Conservation (phyloP, 2,113 vertebrate genomes). For the Nipponia nippon region DNA sequence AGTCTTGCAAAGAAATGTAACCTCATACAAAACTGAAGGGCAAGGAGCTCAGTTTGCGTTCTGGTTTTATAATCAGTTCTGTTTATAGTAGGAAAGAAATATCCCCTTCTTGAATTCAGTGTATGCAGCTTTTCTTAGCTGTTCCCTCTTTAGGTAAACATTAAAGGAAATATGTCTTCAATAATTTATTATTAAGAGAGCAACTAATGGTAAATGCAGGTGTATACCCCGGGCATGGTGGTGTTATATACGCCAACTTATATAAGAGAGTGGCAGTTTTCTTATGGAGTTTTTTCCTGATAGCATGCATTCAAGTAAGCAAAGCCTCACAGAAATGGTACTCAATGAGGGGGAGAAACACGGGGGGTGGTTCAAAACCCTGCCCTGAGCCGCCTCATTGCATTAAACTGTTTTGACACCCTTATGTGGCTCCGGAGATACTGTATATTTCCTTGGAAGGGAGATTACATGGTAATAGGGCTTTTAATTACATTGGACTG, state of each 20-base stretch:
- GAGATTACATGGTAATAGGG: not conserved
- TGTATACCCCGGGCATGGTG: not conserved
- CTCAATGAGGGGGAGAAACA: not conserved
- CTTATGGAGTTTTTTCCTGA: not conserved
- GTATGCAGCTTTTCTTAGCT: constrained; percentile 53
- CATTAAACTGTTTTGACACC: not conserved
- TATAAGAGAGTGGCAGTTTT: not conserved
- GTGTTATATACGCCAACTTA: not conserved
- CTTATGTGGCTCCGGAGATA: not conserved
- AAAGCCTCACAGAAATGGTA: accelerated
- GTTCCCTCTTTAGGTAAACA: constrained; percentile 64
- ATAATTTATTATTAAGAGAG: constrained; percentile 46
- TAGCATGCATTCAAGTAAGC: not conserved
- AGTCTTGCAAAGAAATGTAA: constrained; percentile 44
- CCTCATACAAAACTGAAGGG: constrained; percentile 53
- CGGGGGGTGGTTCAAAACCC: not conserved
- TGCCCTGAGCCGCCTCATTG: not conserved
- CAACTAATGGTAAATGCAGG: constrained; percentile 71
- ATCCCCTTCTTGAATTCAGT: constrained; percentile 63
- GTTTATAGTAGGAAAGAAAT: constrained; percentile 74
- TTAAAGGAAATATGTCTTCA: constrained; percentile 39
- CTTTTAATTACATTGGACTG: not conserved
- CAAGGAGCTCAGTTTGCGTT: constrained; percentile 52
- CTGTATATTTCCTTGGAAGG: not conserved
- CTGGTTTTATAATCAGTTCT: constrained; percentile 77